These are phyloP conservation scores for Sebastes fasciatus DNA, from an alignment of 2,113 vertebrate species.

Conservation along the genomic window DNA sequence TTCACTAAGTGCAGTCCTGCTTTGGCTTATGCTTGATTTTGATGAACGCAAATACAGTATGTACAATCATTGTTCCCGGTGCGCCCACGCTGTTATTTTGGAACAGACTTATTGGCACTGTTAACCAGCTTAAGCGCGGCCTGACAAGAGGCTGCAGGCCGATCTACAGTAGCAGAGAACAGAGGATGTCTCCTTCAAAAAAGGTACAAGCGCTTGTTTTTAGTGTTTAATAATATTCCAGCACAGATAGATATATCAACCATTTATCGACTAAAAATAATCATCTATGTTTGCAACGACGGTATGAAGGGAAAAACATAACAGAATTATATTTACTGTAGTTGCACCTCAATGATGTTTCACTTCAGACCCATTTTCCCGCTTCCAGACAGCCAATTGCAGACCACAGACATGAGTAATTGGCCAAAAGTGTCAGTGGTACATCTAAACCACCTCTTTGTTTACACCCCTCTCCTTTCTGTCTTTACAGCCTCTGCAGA, in stretches of 20 bases:
- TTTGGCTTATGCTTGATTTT: conserved; percentile 6
- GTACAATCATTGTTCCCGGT: conserved; percentile 10
- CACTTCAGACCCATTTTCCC: conserved; percentile 62
- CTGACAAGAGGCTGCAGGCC: conserved; percentile 7
- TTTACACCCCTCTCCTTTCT: conserved; percentile 57
- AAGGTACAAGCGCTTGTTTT: conserved; percentile 16
- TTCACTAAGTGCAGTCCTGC: not conserved
- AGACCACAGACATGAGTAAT: conserved; percentile 75
- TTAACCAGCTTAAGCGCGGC: not conserved
- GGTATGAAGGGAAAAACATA: conserved; percentile 5
- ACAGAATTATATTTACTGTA: conserved; percentile 50
- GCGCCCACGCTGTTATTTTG: not conserved
- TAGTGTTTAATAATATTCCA: conserved; percentile 13
- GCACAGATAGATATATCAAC: conserved; percentile 1
- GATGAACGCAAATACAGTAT: not conserved
- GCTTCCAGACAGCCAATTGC: conserved; percentile 64
- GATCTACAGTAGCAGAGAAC: conserved; percentile 21
- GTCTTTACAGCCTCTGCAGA: conserved; percentile 53
- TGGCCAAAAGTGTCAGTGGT: conserved; percentile 73
- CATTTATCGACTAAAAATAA: conserved; percentile 18
- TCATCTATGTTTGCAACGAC: conserved; percentile 13
- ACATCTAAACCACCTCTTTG: conserved; percentile 64
- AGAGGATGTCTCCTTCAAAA: conserved; percentile 24
- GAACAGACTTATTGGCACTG: not conserved
- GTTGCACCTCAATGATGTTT: conserved; percentile 59